Conservation (phyloP, 1,140 invertebrate species). For the Maconellicoccus hirsutus region DNA sequence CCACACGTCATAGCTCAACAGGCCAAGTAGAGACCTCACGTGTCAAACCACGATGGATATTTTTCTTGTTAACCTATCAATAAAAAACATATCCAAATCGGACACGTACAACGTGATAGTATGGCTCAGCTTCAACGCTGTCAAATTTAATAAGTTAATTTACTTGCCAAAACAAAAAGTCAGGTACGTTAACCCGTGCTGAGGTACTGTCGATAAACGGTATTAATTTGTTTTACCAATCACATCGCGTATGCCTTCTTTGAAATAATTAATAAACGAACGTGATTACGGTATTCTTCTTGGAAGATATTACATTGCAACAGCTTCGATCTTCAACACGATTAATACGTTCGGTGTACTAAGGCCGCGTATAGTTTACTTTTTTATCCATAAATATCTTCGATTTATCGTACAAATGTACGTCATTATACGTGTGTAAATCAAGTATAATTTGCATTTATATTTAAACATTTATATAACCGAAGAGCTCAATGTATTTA, state of each 20-base stretch:
- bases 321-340: background rate
- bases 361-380: background rate
- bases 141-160: background rate
- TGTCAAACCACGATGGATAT: background rate
- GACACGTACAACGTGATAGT: background rate
- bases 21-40: background rate
- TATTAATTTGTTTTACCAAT: background rate
- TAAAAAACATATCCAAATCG: background rate
- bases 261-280: background rate
- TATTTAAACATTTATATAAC: background rate
- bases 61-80: background rate
- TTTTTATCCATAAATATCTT: background rate
- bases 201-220: background rate
- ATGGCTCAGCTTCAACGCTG: background rate
- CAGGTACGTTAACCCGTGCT: background rate
- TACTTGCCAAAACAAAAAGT: constrained; percentile 5
- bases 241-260: background rate
- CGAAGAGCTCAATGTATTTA: background rate
- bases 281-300: background rate
- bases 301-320: background rate
- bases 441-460: background rate
- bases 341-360: background rate
- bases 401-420: constrained; percentile 1
- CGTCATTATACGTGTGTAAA: background rate
- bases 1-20: background rate